phyloP scores from a whole-genome alignment of 2,888 invertebrate genomes.

The Andrena marginata region DNA sequence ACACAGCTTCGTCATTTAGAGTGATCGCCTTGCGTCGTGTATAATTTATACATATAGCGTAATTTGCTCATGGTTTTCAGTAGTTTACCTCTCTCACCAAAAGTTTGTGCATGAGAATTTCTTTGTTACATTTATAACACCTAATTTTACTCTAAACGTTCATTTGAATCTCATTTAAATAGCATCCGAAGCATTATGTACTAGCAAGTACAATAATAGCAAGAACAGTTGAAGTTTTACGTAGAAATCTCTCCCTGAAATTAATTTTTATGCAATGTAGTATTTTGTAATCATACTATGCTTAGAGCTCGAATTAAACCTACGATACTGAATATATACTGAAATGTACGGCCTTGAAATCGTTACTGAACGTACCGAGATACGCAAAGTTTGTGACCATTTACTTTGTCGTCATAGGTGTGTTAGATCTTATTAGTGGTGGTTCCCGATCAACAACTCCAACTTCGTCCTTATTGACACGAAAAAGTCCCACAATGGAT shows the following conservation, averaged over 20 bases:
- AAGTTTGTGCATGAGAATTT: conserved; percentile 41
- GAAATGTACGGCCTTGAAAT: conserved; percentile 40
- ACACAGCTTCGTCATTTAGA: not conserved
- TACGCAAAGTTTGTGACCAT: not conserved
- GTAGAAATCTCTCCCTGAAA: conserved; percentile 49
- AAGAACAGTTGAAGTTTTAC: conserved; percentile 77
- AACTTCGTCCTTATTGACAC: conserved; percentile 88
- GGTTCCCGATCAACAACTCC: conserved; percentile 94
- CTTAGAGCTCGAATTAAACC: conserved; percentile 43
- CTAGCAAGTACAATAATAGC: conserved; percentile 75
- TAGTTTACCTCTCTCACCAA: conserved; percentile 15
- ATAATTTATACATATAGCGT: not conserved
- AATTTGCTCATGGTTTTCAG: conserved; percentile 14
- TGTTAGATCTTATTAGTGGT: conserved; percentile 91
- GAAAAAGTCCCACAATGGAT: conserved; percentile 95
- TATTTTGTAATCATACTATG: conserved; percentile 45
- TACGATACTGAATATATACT: conserved; percentile 22
- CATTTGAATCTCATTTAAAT: conserved; percentile 37
- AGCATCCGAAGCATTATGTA: conserved; percentile 63
- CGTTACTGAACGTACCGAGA: not conserved
- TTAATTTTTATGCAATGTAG: conserved; percentile 40
- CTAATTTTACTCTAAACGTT: conserved; percentile 34
- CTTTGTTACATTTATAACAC: conserved; percentile 34
- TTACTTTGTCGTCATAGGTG: conserved; percentile 78
- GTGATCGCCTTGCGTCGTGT: conserved; percentile 4